A percentile compares a stretch with the other conserved stretches of the same genome.
phyloP scores from a whole-genome alignment of 1,140 invertebrate genomes.

The Euwallacea fornicatus region DNA sequence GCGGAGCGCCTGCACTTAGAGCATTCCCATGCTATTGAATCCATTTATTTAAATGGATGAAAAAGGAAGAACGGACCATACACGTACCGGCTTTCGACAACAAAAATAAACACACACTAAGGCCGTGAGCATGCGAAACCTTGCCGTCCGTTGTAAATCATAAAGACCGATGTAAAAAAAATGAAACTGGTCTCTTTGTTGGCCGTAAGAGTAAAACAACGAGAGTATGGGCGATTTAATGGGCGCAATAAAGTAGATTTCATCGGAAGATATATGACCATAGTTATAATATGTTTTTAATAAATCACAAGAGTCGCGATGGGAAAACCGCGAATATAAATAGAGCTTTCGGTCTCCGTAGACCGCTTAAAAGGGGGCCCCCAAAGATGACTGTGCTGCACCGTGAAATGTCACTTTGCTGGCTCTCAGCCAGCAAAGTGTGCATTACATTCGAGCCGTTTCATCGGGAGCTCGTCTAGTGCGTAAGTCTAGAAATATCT shows the following conservation, averaged over 20 bases:
- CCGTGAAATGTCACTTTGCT: conserved; percentile 44
- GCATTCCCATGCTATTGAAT: conserved; percentile 8
- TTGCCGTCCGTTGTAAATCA: conserved; percentile 14
- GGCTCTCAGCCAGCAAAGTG: conserved; percentile 42
- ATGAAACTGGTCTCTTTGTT: conserved; percentile 14
- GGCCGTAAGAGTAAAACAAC: neutral
- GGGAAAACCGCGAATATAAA: too few species aligned
- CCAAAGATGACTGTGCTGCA: neutral
- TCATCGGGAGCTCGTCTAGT: conserved; percentile 41
- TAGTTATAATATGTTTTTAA: neutral
- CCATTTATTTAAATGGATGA: conserved; percentile 15
- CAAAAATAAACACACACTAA: conserved; percentile 10
- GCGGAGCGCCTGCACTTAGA: conserved; percentile 1
- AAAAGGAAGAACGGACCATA: neutral
- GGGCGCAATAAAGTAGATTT: conserved; percentile 4
- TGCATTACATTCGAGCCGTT: conserved; percentile 39
- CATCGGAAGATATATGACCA: neutral
- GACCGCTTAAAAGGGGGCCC: neutral
- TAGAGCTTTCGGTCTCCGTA: too few species aligned
- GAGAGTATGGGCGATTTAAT: conserved; percentile 7
- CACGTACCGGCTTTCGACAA: conserved; percentile 12
- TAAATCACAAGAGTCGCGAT: neutral
- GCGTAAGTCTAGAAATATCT: conserved; percentile 47
- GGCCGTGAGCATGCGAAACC: conserved; percentile 12
- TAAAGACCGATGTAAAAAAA: conserved; percentile 1